phyloP scores from a whole-genome alignment of 2,797 vertebrate genomes.

The Chromis chromis region DNA sequence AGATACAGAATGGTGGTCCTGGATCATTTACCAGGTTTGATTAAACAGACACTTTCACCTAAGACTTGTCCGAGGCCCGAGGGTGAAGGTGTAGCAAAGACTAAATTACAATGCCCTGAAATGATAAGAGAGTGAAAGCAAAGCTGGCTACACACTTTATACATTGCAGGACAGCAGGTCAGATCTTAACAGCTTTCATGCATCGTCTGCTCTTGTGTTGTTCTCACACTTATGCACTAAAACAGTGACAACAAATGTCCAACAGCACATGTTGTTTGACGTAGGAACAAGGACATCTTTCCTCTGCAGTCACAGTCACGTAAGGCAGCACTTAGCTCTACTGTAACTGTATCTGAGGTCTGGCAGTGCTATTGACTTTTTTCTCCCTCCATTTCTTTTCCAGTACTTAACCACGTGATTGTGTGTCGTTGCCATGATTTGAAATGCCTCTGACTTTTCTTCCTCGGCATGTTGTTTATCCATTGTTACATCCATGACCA shows the following conservation, averaged over 20 bases:
- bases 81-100: too few species aligned
- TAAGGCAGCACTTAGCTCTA: constrained; percentile 10
- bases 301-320: constrained; percentile 17
- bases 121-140: too few species aligned
- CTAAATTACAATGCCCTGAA: too few species aligned
- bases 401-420: constrained; percentile 6
- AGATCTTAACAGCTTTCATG: not conserved
- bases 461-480: constrained; percentile 14
- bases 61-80: too few species aligned
- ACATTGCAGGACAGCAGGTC: not conserved
- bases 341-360: constrained; percentile 39
- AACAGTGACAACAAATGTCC: not conserved
- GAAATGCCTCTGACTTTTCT: constrained; percentile 36
- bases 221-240: not conserved
- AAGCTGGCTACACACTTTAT: too few species aligned
- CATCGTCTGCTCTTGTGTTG: not conserved
- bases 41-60: too few species aligned
- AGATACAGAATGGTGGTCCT: too few species aligned
- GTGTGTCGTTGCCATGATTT: constrained; percentile 2
- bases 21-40: too few species aligned
- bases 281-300: constrained; percentile 4
- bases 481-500: constrained; percentile 19
- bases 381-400: constrained; percentile 14
- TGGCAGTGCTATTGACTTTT: constrained; percentile 15
- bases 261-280: constrained; percentile 19